A percentile compares a stretch with the other conserved stretches of the same genome.
phyloP scores from a whole-genome alignment of 2,888 invertebrate species.

The Crepidodera aurea region DNA sequence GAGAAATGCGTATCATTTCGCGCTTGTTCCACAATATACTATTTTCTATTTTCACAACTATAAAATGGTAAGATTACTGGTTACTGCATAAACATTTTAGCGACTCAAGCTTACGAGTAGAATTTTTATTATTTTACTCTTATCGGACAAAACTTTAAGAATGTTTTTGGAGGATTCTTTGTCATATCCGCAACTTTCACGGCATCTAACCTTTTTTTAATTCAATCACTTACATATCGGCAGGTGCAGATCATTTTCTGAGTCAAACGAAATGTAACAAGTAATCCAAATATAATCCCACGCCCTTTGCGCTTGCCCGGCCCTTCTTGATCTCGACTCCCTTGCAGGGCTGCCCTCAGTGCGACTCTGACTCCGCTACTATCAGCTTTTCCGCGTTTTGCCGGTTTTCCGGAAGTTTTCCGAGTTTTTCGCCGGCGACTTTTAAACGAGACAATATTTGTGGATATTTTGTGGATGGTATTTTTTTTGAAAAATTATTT shows the following conservation, averaged over 20 bases:
- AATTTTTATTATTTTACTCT: too few relatives aligned
- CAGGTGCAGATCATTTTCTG: conserved; percentile 10
- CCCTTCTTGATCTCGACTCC: conserved; percentile 25
- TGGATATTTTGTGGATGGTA: neutral
- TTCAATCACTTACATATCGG: neutral
- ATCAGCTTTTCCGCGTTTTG: conserved; percentile 17
- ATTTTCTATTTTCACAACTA: too few relatives aligned
- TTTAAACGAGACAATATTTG: neutral
- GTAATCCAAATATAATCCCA: conserved; percentile 44
- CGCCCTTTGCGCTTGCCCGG: conserved; percentile 40
- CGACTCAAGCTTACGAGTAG: too few relatives aligned
- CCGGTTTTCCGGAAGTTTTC: conserved; percentile 8
- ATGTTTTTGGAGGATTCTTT: too few relatives aligned
- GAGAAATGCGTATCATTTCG: too few relatives aligned
- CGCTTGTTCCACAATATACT: too few relatives aligned
- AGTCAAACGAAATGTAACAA: conserved; percentile 41
- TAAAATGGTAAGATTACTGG: too few relatives aligned
- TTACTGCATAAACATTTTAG: too few relatives aligned
- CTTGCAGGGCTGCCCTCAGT: conserved; percentile 29
- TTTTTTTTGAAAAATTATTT: neutral
- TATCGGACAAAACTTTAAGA: too few relatives aligned
- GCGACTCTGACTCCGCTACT: conserved; percentile 19
- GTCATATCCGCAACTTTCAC: too few relatives aligned
- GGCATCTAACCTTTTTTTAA: too few relatives aligned
- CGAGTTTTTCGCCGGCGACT: conserved; percentile 7